Conservation (phyloP, 1,140 invertebrate genomes). For the Frieseomelitta varia region DNA sequence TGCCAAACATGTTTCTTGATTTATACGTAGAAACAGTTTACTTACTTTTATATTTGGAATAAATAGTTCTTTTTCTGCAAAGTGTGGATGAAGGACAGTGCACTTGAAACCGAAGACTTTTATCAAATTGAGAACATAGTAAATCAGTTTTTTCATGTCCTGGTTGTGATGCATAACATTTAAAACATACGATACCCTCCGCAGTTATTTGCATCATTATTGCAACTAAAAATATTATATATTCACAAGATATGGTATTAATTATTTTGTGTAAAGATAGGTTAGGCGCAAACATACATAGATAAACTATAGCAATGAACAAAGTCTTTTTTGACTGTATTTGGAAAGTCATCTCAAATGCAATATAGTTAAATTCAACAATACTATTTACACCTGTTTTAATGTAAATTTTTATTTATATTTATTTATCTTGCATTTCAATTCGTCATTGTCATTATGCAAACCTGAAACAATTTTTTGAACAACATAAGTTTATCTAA, state of each 20-base stretch:
- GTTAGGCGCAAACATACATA: constrained; percentile 23
- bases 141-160: constrained; percentile 62
- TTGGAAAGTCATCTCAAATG: constrained; percentile 23
- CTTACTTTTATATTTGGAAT: constrained; percentile 85
- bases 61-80: constrained; percentile 88
- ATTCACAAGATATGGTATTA: background rate
- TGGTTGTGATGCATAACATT: constrained; percentile 39
- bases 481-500: background rate
- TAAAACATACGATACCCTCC: constrained; percentile 66
- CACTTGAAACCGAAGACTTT: constrained; percentile 85
- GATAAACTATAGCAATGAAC: constrained; percentile 1
- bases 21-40: constrained; percentile 30
- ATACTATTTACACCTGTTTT: background rate
- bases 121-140: constrained; percentile 88
- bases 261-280: background rate
- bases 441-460: background rate
- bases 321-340: background rate
- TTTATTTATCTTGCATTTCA: background rate
- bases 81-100: constrained; percentile 91
- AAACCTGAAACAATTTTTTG: constrained; percentile 27
- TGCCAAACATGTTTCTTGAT: background rate
- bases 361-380: background rate
- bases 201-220: constrained; percentile 34
- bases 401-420: background rate
- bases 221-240: constrained; percentile 59